A percentile compares a stretch with the other conserved stretches of the same genome.
Conservation (phyloP, 2,888 invertebrate genomes). For the Physocephala rufipes region DNA sequence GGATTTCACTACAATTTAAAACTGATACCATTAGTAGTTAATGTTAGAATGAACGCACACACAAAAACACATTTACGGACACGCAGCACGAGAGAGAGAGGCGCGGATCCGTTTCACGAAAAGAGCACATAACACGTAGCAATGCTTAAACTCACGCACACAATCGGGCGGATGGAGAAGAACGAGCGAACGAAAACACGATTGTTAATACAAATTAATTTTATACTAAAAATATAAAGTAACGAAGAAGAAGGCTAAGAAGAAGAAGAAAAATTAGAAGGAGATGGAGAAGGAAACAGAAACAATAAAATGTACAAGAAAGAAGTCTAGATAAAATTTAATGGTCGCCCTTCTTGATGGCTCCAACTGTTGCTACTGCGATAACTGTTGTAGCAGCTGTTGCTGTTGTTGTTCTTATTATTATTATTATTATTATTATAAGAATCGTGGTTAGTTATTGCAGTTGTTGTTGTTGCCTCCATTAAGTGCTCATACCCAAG, state of each 20-base stretch:
- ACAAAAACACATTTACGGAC: too few species aligned
- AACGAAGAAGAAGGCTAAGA: not conserved
- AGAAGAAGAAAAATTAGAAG: too few species aligned
- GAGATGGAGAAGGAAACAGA: not conserved
- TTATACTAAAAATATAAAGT: not conserved
- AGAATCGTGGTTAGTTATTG: too few species aligned
- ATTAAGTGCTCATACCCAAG: not conserved
- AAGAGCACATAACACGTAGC: too few species aligned
- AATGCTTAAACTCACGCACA: too few species aligned
- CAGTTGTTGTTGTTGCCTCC: constrained; percentile 10
- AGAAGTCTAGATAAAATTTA: not conserved
- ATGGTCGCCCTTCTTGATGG: not conserved
- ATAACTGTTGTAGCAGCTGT: constrained; percentile 51
- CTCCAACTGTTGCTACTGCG: constrained; percentile 35
- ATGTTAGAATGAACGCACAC: too few species aligned
- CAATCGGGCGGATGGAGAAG: too few species aligned
- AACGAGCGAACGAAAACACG: too few species aligned
- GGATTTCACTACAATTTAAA: too few species aligned
- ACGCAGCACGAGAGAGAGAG: too few species aligned
- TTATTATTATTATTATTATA: not conserved
- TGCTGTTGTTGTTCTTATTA: constrained; percentile 40
- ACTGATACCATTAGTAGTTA: too few species aligned
- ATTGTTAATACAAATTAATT: not conserved
- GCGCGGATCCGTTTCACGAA: too few species aligned
- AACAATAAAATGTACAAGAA: not conserved